phyloP scores from a whole-genome alignment of 1,140 invertebrate species.

The Geopemphigus sp. region DNA sequence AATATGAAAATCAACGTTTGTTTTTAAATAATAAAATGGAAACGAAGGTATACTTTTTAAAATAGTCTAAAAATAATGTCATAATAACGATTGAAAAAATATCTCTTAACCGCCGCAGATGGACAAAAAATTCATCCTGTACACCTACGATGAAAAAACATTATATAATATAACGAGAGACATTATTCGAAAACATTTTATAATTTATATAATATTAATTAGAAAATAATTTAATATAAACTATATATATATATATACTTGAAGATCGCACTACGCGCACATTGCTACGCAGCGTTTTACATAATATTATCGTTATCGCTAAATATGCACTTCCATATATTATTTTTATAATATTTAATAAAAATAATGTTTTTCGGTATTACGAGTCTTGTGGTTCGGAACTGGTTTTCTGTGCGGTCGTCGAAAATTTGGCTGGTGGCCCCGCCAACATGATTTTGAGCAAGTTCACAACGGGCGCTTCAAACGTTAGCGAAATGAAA shows the following conservation, averaged over 20 bases:
- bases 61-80: background rate
- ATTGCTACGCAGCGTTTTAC: too few relatives aligned
- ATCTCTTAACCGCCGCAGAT: too few relatives aligned
- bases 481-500: conserved; percentile 71
- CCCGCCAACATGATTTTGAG: conserved; percentile 64
- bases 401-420: conserved; percentile 24
- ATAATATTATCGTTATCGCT: too few relatives aligned
- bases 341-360: background rate
- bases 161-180: background rate
- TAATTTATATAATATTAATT: conserved; percentile 41
- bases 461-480: conserved; percentile 74
- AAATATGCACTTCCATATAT: background rate
- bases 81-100: too few relatives aligned
- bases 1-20: too few relatives aligned
- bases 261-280: too few relatives aligned
- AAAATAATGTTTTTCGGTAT: conserved; percentile 3
- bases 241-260: background rate
- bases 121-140: too few relatives aligned
- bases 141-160: background rate
- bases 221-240: conserved; percentile 48
- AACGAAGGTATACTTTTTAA: too few relatives aligned
- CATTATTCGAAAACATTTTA: background rate
- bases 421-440: conserved; percentile 46
- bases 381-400: conserved; percentile 44
- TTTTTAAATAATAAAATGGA: too few relatives aligned